Evolutionary conservation across 2,888 invertebrate genomes (phyloP), one percentile per base, ranked within the genome.

Genomic region (Apamea epomidion): DNA sequence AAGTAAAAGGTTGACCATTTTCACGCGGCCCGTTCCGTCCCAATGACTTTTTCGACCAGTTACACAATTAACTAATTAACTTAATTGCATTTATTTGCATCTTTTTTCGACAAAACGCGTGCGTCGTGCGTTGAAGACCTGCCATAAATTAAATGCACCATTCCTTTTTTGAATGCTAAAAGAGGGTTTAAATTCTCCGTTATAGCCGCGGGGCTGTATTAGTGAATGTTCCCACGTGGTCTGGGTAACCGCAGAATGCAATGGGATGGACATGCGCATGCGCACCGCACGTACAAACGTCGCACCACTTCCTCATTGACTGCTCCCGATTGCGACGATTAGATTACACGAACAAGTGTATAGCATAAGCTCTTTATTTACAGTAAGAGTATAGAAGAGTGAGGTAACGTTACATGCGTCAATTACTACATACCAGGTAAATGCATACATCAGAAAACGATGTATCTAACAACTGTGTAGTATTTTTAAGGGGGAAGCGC

Each of bases 291-390:
- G 89, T 88, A 87, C 85, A 77, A 64, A 74, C 80, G 82, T 82
- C 88, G 73, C 83, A 81, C 90, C 89, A 90, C 92, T 95, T 95
- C 95, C 95, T 95, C 91, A 94, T 94, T 93, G 93, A 91, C 86
- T 91, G 92, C 90, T 93, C 93, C 90, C 90, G 90, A 91, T 93
- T 88, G 85, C 87, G 62, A 74, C 83, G 83, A 90, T 92, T 92
- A 90, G 81, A 87, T 81, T 81, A 72, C 75, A 84, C 72, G 71
- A 81, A 76, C 77, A 78, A 88, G 89, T 89, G 86, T 68, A 76
- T 32, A 80, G 79, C 75, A 78, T 80, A 82, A 84, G 78, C 45
- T 78, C 62, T 80, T 80, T 84, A 77, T 88, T 88, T 84, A 88
- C 86, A 88, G 86, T 87, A 89, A 85, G 62, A 74, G 29, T 78